These are phyloP conservation scores for Chaenocephalus aceratus DNA, from an alignment of 2,113 vertebrate genomes.

Conservation along the genomic window DNA sequence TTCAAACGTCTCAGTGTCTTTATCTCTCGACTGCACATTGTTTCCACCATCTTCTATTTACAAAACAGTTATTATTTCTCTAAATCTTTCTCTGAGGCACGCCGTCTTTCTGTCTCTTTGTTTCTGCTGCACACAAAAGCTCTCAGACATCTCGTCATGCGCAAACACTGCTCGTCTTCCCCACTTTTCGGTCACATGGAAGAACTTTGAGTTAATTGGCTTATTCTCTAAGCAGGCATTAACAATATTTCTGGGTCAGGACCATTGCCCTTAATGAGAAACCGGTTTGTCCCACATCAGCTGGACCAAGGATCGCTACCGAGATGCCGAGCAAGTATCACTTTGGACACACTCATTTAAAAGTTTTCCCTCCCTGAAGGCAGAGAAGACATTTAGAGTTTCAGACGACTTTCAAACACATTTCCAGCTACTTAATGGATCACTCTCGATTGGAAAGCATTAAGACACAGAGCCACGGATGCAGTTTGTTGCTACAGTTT, in stretches of 20 bases:
- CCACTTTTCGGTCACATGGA: conserved; percentile 5
- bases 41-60: conserved; percentile 24
- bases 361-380: conserved; percentile 34
- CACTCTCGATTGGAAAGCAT: not conserved
- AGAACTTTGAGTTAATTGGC: conserved; percentile 8
- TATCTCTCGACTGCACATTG: conserved; percentile 9
- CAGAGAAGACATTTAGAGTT: conserved; percentile 15
- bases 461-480: not conserved
- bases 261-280: conserved; percentile 44
- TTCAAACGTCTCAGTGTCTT: conserved; percentile 14
- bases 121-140: conserved; percentile 11
- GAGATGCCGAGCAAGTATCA: conserved; percentile 34
- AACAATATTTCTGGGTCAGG: conserved; percentile 37
- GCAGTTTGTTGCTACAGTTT: not conserved
- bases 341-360: conserved; percentile 38
- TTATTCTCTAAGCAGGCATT: conserved; percentile 30
- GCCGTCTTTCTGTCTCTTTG: conserved; percentile 8
- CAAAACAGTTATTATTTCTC: conserved; percentile 8
- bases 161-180: not conserved
- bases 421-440: conserved; percentile 25
- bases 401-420: conserved; percentile 32
- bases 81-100: conserved; percentile 1
- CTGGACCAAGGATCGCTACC: conserved; percentile 28
- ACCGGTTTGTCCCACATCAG: conserved; percentile 20
- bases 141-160: conserved; percentile 5